Base-by-base conservation (phyloP, 1,140 invertebrate genomes). In the Mesaphorura yosii region DNA sequence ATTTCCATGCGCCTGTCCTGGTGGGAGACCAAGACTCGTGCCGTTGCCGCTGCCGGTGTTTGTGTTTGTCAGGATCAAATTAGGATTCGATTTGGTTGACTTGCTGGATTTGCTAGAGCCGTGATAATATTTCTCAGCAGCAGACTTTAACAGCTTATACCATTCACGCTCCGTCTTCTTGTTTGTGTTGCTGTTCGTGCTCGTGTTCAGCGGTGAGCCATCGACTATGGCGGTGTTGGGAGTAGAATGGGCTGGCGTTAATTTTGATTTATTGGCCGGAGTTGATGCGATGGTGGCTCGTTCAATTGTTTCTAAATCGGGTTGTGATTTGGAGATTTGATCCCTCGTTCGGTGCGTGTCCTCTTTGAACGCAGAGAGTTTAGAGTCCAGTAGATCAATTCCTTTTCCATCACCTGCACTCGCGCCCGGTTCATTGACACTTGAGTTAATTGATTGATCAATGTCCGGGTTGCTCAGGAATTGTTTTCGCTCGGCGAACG, bases 241-340 rank as follows among this genome's bases (percentile, higher is more conserved):
- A 10, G 31, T 34, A 34, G 31, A 34, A 34, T 10, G 10, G n/a
- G 31, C 31, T 34, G 10, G 10, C n/a, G 31, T 10, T n/a, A n/a
- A n/a, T n/a, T n/a, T n/a, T n/a, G n/a, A n/a, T n/a, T n/a, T n/a
- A 34, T n/a, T 34, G 10, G 31, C 31, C 31, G 31, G 10, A 10
- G 19, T 19, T 15, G 39, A 48, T 2, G 38, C 23, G 20, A 7
- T 31, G 6, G 57, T 52, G 17, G 42, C 42, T 19, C 50, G 57
- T 31, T 63, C 47, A 28, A 63, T 63, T 19, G 39, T 50, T 40
- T 59, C 61, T 37, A 59, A 56, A 51, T 63, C 58, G n/a, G 61
- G 61, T 55, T 59, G 61, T 10, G 60, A 62, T 48, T 56, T 57
- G 2, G 57, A 57, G 31, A 63, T 59, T 19, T 52, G 25, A 28